Base-by-base conservation (phyloP, 2,888 invertebrate genomes). In the Argyresthia albistria region DNA sequence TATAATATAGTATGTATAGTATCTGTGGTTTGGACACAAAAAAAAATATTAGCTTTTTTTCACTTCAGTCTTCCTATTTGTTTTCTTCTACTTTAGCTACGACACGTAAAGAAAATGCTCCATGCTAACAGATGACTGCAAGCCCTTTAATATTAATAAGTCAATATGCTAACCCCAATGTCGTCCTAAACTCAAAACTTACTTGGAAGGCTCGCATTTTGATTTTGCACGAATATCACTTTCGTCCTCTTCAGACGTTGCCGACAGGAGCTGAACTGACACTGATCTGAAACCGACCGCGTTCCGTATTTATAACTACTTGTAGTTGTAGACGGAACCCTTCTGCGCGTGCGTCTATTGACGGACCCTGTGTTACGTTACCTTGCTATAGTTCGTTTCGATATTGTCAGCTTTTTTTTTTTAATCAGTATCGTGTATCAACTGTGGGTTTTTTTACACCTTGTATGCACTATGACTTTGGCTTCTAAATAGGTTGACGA, bases 231-330 rank as follows among this genome's bases (percentile, higher is more conserved):
- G 56, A 60, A 73, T 6, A 47, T 80, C 83, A 87, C 86, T 88
- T 84, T 80, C 83, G 72, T 81, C 86, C 82, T 86, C 80, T 87
- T 86, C 82, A 76, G 77, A 56, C 73, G 54, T 35, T 55, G 68
- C 73, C 67, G 82, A 82, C 84, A 83, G 83, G 82, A 87, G 68
- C 63, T 59, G 81, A 86, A 88, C 84, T 88, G 78, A 80, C 78
- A 78, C 81, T 81, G 76, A 70, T 62, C 64, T 58, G 59, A 57
- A 56, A 54, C 55, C 54, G 53, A 55, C 54, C 55, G 54, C 59
- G 64, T 70, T 66, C 70, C 63, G 63, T 80, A 81, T 82, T 82
- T 87, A 83, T 84, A 84, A 76, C 66, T 43, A 64, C 56, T 60
- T 56, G 51, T 15, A 50, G n/a, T n/a, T n/a, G n/a, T n/a, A n/a